Base-by-base conservation (phyloP, 2,113 vertebrate species). In the Anseranas semipalmata region DNA sequence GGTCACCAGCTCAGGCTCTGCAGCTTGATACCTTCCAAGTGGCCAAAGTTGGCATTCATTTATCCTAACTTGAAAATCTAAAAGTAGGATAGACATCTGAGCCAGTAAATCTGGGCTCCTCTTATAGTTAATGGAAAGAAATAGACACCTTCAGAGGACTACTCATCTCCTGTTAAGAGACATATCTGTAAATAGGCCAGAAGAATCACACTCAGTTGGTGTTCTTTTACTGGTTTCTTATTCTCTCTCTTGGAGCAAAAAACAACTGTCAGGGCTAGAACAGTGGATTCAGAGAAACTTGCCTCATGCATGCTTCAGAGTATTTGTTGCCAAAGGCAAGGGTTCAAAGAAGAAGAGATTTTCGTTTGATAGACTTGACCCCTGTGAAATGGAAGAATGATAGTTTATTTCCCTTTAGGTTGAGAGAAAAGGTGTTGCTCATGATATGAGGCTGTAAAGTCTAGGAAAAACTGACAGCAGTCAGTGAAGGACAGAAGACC, bases 121-220 rank as follows among this genome's bases (percentile, higher is more conserved):
- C 18, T 63, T 87, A 35, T 27, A 27, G 76, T 75, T 91, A 87
- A 67, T 15, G 33, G 77, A 79, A 87, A 82, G 37, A 55, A 81
- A 46, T 2, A 50, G 21, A 48, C 28, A 75, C 6, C 0, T 7
- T 72, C 46, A 89, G 62, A 78, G 5, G 25, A 63, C 25, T 59
- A 2, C 45, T 37, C 3, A 15, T 59, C 12, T 75, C 25, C 33
- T 81, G 14, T 12, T 67, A n/a, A 86, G 25, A 75, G 16, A 81
- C 8, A 2, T 50, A 55, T n/a, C 48, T 89, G 22, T 58, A 91
- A 86, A 92, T 2, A 91, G 12, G 41, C 14, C 20, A 62, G 33
- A 62, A 58, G 14, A 84, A 71, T 59, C 6, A 1, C 19, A 48
- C 19, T 43, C 22, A 33, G 3, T 48, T 27, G 12, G 11, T 85